Base-by-base conservation (phyloP, 2,113 vertebrate genomes). In the Anarrhichthys ocellatus region DNA sequence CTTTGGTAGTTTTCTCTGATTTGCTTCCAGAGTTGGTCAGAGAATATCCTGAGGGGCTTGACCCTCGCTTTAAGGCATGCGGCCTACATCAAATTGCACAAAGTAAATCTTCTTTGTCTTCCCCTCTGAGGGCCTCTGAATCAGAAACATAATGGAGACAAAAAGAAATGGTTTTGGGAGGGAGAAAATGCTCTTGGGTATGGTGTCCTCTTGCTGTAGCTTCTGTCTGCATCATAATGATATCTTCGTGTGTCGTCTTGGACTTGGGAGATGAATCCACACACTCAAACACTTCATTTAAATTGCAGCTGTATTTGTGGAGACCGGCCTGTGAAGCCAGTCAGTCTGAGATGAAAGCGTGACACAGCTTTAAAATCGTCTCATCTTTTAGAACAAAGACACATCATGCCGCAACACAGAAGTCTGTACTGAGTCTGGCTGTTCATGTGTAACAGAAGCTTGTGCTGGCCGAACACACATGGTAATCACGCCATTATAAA, bases 61-160 rank as follows among this genome's bases (percentile, higher is more conserved):
- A 94, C 91, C 92, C 76, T 87, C 86, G 91, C 92, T 93, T 70
- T 73, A 78, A 92, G 91, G 88, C 93, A 91, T 80, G 59, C 87
- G 91, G 91, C 92, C 91, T 88, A 94, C 90, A 94, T 90, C 83
- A 72, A 66, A 48, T 78, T 80, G 85, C 90, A 93, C 88, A 91
- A 89, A 89, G 87, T 78, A 91, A 87, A 92, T 92, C 87, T 83
- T 85, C 89, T 94, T 91, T 91, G 85, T 88, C 65, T 89, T 87
- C 78, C 76, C 81, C 84, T 89, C 76, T 32, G 80, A 84, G 87
- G 84, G 68, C 58, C 40, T 85, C 58, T 83, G 83, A 88, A 76
- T 86, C 73, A 76, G 68, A 82, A 89, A 76, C 72, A 89, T 89
- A 92, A 93, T 88, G 73, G 86, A 81, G 73, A 87, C 63, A 80